These are phyloP conservation scores for Perdita meconis DNA, from an alignment of 2,888 invertebrate genomes.

Conservation along the genomic window DNA sequence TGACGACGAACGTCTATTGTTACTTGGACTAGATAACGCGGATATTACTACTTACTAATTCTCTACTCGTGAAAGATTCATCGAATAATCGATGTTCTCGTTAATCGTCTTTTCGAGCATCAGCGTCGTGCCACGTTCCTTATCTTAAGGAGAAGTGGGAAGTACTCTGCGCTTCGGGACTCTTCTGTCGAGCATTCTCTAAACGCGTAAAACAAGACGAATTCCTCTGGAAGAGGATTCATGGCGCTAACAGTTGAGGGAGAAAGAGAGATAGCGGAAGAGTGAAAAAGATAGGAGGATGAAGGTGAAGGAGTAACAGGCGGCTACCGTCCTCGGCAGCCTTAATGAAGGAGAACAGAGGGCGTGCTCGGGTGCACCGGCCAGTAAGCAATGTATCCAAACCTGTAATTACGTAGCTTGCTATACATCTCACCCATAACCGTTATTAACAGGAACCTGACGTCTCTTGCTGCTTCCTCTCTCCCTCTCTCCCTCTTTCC, in stretches of 20 bases:
- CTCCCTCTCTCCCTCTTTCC: constrained; percentile 11
- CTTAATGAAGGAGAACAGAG: constrained; percentile 83
- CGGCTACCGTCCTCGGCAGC: constrained; percentile 81
- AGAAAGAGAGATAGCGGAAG: constrained; percentile 12
- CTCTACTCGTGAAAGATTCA: neutral
- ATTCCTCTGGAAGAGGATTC: constrained; percentile 13
- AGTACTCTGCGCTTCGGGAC: neutral
- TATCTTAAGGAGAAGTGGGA: neutral
- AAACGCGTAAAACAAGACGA: constrained; percentile 27
- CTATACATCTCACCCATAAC: constrained; percentile 79
- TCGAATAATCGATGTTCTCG: constrained; percentile 19
- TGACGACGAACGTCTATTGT: neutral
- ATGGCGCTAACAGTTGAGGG: constrained; percentile 18
- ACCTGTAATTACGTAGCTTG: constrained; percentile 81
- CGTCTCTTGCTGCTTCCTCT: constrained; percentile 68
- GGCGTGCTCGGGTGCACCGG: constrained; percentile 82
- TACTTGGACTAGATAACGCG: too few relatives aligned
- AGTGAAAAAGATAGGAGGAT: constrained; percentile 50
- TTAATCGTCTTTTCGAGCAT: constrained; percentile 7
- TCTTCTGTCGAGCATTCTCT: constrained; percentile 23
- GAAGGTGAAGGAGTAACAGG: constrained; percentile 76
- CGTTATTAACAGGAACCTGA: constrained; percentile 80
- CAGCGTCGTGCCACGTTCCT: neutral
- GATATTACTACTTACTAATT: too few relatives aligned
- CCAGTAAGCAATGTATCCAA: constrained; percentile 82